Conservation (phyloP, 2,797 vertebrate species). For the Urocyon cinereoargenteus region DNA sequence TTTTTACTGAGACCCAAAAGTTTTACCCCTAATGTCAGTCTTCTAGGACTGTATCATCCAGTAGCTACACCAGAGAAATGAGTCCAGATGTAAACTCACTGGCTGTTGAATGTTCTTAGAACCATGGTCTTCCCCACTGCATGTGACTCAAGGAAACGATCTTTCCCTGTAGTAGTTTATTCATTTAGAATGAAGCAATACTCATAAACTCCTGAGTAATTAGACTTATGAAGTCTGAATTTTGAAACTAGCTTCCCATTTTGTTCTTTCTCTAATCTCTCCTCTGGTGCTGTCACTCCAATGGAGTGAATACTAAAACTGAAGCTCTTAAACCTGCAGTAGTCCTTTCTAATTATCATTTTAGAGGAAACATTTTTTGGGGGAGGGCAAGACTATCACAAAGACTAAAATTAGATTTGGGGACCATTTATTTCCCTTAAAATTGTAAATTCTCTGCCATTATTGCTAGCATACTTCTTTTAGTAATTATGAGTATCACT, state of each 20-base stretch:
- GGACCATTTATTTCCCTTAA: not conserved
- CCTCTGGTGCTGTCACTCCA: not conserved
- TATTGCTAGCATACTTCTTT: not conserved
- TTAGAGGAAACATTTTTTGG: not conserved
- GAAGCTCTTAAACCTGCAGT: not conserved
- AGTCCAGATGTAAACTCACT: not conserved
- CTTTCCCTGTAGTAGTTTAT: not conserved
- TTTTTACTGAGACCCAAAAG: conserved; percentile 17
- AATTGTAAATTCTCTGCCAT: not conserved
- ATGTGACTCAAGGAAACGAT: not conserved
- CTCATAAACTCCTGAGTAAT: not conserved
- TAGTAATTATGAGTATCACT: not conserved
- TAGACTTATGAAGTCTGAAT: not conserved
- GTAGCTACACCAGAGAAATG: not conserved
- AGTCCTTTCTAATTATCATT: not conserved
- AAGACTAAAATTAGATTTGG: not conserved
- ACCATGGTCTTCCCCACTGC: not conserved
- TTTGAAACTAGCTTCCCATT: not conserved
- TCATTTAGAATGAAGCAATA: not conserved
- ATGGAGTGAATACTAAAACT: not conserved
- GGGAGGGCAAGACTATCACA: not conserved
- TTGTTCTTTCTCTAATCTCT: not conserved
- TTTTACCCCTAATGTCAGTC: not conserved
- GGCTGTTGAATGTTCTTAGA: not conserved
- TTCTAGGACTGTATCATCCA: not conserved